A percentile compares a stretch with the other conserved stretches of the same genome.
Evolutionary conservation across 2,888 invertebrate species (phyloP).

Genomic region (Drosophila maculinotata): DNA sequence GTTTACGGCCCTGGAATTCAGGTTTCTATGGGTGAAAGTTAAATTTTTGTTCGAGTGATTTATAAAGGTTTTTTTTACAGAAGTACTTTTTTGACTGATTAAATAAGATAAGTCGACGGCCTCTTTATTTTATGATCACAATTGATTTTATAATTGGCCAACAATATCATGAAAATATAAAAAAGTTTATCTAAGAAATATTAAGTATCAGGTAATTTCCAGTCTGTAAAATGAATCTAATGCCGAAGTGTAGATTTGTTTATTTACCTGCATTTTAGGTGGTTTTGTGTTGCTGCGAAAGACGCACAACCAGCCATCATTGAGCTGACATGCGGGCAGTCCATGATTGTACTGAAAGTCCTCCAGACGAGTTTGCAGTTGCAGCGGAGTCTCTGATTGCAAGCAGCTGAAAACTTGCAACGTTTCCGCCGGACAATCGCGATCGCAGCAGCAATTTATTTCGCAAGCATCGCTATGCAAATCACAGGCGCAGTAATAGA

Average conservation of each 20-base stretch:
- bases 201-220: too few relatives aligned
- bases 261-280: slow-evolving; percentile 47
- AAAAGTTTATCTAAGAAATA: too few relatives aligned
- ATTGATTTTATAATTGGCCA: too few relatives aligned
- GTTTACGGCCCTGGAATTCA: too few relatives aligned
- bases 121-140: too few relatives aligned
- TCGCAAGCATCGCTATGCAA: slow-evolving; percentile 88
- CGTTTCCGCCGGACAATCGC: slow-evolving; percentile 86
- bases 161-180: too few relatives aligned
- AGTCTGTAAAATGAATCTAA: too few relatives aligned
- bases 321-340: slow-evolving; percentile 80
- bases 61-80: too few relatives aligned
- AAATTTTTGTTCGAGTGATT: too few relatives aligned
- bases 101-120: too few relatives aligned
- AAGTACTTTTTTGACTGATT: too few relatives aligned
- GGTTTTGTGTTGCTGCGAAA: slow-evolving; percentile 76
- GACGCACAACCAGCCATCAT: slow-evolving; percentile 83
- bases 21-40: too few relatives aligned
- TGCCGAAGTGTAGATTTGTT: not conserved
- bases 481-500: slow-evolving; percentile 87
- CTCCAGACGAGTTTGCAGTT: slow-evolving; percentile 53
- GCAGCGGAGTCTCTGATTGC: not conserved
- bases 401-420: slow-evolving; percentile 78
- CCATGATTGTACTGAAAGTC: slow-evolving; percentile 81
- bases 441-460: slow-evolving; percentile 92